A percentile compares a stretch with the other conserved stretches of the same genome.
phyloP scores from a whole-genome alignment of 2,888 invertebrate species.

The Synanthedon andrenaeformis region DNA sequence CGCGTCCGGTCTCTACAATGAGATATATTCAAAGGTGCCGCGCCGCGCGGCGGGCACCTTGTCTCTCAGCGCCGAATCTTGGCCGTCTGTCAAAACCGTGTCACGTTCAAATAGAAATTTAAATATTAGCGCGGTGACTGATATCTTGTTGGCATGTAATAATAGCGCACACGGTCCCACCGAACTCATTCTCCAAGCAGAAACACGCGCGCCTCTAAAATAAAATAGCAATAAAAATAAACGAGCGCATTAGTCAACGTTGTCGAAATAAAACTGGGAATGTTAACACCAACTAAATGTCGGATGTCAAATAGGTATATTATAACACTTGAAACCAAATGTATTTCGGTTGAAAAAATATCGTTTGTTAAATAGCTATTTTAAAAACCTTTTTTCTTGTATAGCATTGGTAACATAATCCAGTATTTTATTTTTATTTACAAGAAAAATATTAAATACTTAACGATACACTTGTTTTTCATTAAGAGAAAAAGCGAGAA shows the following conservation, averaged over 20 bases:
- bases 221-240: constrained; percentile 65
- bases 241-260: constrained; percentile 63
- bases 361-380: too few species aligned
- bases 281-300: constrained; percentile 37
- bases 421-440: too few species aligned
- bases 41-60: constrained; percentile 11
- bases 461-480: too few species aligned
- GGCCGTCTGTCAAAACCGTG: constrained; percentile 48
- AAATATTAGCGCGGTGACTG: constrained; percentile 59
- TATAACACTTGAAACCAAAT: too few species aligned
- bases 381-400: too few species aligned
- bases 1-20: constrained; percentile 35
- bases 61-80: constrained; percentile 18
- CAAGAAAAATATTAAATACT: too few species aligned
- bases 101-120: constrained; percentile 54
- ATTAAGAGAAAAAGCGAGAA: too few species aligned
- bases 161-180: constrained; percentile 32
- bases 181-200: constrained; percentile 42
- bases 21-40: constrained; percentile 49
- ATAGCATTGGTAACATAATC: too few species aligned
- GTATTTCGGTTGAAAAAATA: too few species aligned
- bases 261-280: constrained; percentile 62
- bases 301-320: constrained; percentile 9
- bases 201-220: constrained; percentile 51
- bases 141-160: constrained; percentile 61